Base-by-base conservation (phyloP, 2,888 invertebrate genomes). In the Onchidella celtica region DNA sequence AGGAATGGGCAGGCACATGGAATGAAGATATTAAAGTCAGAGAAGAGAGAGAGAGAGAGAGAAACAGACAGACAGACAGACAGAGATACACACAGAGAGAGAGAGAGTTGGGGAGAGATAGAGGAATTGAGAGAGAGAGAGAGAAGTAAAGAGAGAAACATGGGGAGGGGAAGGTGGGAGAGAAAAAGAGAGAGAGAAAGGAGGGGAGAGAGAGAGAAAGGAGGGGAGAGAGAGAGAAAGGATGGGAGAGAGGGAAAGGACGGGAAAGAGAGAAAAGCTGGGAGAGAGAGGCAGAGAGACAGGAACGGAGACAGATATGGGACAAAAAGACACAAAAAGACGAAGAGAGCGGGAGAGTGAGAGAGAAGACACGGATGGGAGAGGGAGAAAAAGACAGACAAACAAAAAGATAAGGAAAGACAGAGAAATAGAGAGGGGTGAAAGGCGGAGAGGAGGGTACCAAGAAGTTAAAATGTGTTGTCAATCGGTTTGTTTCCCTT, bases 151-250 rank as follows among this genome's bases (percentile, higher is more conserved):
- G 34, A 77, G 24, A 68, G 32, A 24, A 68, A 24, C 34, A 11
- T 11, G n/a, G n/a, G 24, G n/a, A n/a, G 24, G 38, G 24, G 38
- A 24, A n/a, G n/a, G 38, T 24, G 32, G n/a, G 38, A 24, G 32
- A 32, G 24, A 9, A 36, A 32, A 38, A n/a, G 38, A 68, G n/a
- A 36, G 38, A n/a, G 38, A 68, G 38, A n/a, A 24, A 65, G 27
- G 65, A 21, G 29, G n/a, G n/a, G 29, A 65, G 34, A 65, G 29
- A 36, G 38, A 68, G 38, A 68, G 38, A n/a, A n/a, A 68, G 68
- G n/a, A 14, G n/a, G 68, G 38, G 27, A 38, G 3, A 70, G 36
- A 61, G 17, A 61, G 29, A 70, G 36, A 61, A 34, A 21, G 27
- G 47, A 29, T 4, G 9, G 32, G 59, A 59, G 57, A 73, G 59